Percentiles rank a stretch among this genome's conserved stretches.
Conservation (phyloP, 2,888 invertebrate species). For the Monoplex corrugatus region DNA sequence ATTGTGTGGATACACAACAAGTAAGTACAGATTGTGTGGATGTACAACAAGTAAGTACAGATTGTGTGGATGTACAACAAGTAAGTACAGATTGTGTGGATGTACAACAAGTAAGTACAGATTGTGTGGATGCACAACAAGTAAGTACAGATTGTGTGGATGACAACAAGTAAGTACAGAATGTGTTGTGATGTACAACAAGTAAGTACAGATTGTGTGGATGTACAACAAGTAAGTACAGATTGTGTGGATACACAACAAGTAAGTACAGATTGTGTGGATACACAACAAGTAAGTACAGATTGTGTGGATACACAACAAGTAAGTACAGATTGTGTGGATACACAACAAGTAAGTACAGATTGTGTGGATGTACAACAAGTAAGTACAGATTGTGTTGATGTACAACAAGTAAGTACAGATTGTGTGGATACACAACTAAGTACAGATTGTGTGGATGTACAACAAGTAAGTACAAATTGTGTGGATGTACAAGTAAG, state of each 20-base stretch:
- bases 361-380: too few species aligned
- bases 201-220: background rate
- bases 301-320: background rate
- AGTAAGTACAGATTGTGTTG: background rate
- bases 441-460: background rate
- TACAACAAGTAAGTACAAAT: background rate
- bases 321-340: background rate
- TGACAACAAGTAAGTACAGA: background rate
- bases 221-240: slow-evolving; percentile 1
- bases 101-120: background rate
- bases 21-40: background rate
- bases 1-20: too few species aligned
- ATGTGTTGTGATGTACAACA: background rate
- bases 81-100: background rate
- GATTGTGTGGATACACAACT: background rate
- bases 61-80: background rate
- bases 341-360: slow-evolving; percentile 1
- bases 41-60: background rate
- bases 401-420: background rate
- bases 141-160: background rate
- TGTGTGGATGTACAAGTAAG: too few species aligned
- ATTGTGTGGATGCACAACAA: too few species aligned
- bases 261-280: background rate
- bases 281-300: background rate
- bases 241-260: too few species aligned